A percentile compares a stretch with the other conserved stretches of the same genome.
These are phyloP conservation scores for Recurvirostra avosetta DNA, from an alignment of 2,113 vertebrate genomes.

Conservation along the genomic window DNA sequence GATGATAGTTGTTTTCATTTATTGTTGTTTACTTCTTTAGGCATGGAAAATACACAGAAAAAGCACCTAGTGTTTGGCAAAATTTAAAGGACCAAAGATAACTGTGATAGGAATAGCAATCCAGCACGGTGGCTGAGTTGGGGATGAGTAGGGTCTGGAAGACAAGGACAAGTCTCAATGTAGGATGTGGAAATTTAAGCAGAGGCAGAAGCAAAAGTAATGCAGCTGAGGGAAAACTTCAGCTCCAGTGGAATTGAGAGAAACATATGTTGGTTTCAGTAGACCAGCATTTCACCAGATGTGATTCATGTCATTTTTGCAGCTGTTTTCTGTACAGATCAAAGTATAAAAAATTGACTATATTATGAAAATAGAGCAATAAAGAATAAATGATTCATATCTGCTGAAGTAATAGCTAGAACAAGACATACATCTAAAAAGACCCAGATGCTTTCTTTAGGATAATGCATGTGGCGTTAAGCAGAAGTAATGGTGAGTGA, in stretches of 20 bases:
- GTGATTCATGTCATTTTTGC: not conserved
- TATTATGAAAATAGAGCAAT: not conserved
- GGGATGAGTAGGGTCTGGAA: not conserved
- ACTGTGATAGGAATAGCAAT: not conserved
- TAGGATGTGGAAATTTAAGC: not conserved
- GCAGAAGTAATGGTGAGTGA: not conserved
- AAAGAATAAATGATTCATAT: not conserved
- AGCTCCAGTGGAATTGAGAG: not conserved
- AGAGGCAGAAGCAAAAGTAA: not conserved
- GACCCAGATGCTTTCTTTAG: not conserved
- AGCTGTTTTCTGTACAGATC: not conserved
- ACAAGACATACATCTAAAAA: not conserved
- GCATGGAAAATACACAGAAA: not conserved
- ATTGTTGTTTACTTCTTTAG: not conserved
- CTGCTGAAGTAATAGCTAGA: not conserved
- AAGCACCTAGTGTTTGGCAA: not conserved
- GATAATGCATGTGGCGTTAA: not conserved
- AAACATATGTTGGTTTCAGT: not conserved
- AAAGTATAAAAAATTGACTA: not conserved
- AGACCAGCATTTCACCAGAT: not conserved
- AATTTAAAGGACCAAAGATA: not conserved
- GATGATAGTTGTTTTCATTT: not conserved
- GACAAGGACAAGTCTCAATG: not conserved
- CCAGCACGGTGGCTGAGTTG: not conserved
- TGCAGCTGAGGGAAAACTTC: not conserved